Base-by-base conservation (phyloP, 2,113 vertebrate species). In the Charadrius vociferus region DNA sequence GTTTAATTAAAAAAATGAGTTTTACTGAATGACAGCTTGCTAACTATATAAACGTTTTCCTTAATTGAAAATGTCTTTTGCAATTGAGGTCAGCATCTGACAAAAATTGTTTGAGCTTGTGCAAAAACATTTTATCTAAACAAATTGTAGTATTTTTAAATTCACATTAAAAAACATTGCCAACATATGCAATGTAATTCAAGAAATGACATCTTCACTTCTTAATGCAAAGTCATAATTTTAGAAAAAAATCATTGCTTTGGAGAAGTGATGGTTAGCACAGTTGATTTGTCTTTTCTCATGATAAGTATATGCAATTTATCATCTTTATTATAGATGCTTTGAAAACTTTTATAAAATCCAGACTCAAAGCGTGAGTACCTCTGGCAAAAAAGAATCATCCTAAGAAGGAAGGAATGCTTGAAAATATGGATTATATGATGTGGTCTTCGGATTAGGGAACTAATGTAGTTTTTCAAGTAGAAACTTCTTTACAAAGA, bases 1-100 rank as follows among this genome's bases (percentile, higher is more conserved):
- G 97, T 97, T 98, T 98, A 98, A 98, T 98, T 98, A 97, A 97
- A 98, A 97, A 98, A 98, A 97, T 96, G 96, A 96, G 92, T 98
- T 98, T 98, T 97, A 88, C 61, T 97, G 96, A 98, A 98, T 98
- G 98, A 98, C 96, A 98, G 94, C 77, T 97, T 97, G 91, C 96
- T 98, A 98, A 98, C 92, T 96, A 79, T 97, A 97, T 97, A 97
- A 97, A 95, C 80, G 83, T 65, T 95, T 97, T 89, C 74, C 96
- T 96, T 98, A 98, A 97, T 97, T 97, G 95, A 98, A 98, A 98
- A 97, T 94, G 88, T 97, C 92, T 97, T 95, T 78, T 94, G 93
- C 90, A 97, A 92, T 85, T 93, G 96, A 97, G 96, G 96, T 98
- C 96, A 97, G 93, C 91, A 97, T 96, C 94, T 96, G 94, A 97